These are phyloP conservation scores for Gnatocerus cornutus DNA, from an alignment of 2,888 invertebrate genomes.

Conservation along the genomic window DNA sequence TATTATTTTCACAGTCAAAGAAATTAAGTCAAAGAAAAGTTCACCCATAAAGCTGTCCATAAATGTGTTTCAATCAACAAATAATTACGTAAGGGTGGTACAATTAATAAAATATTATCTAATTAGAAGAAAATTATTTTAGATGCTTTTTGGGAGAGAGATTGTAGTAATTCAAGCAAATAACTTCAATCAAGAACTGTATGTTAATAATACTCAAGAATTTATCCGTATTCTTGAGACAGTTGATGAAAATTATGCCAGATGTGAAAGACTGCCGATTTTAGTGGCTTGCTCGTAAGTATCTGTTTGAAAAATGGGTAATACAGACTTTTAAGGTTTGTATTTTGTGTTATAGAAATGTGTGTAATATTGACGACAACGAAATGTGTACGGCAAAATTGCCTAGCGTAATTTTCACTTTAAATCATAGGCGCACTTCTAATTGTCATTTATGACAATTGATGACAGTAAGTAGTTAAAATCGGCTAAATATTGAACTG, in stretches of 20 bases:
- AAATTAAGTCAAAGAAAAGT: not conserved
- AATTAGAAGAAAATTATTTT: not conserved
- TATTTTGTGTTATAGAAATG: too few species aligned
- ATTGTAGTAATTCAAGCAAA: not conserved
- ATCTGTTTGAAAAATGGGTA: too few species aligned
- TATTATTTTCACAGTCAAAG: not conserved
- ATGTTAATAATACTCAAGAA: not conserved
- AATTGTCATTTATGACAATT: too few species aligned
- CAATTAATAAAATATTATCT: not conserved
- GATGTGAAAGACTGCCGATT: constrained; percentile 1
- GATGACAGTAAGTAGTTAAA: too few species aligned
- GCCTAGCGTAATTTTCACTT: too few species aligned
- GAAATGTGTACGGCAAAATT: too few species aligned
- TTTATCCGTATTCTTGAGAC: constrained; percentile 10
- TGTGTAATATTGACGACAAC: too few species aligned
- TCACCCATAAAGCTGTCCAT: not conserved
- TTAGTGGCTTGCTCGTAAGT: constrained; percentile 20
- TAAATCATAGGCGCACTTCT: too few species aligned
- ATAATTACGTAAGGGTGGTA: not conserved
- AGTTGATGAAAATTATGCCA: not conserved
- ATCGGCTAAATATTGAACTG: too few species aligned
- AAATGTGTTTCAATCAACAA: not conserved
- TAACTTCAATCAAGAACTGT: not conserved
- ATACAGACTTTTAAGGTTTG: too few species aligned
- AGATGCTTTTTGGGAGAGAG: not conserved